These are phyloP conservation scores for Anser brachyrhynchus DNA, from an alignment of 2,113 vertebrate species.

Conservation along the genomic window DNA sequence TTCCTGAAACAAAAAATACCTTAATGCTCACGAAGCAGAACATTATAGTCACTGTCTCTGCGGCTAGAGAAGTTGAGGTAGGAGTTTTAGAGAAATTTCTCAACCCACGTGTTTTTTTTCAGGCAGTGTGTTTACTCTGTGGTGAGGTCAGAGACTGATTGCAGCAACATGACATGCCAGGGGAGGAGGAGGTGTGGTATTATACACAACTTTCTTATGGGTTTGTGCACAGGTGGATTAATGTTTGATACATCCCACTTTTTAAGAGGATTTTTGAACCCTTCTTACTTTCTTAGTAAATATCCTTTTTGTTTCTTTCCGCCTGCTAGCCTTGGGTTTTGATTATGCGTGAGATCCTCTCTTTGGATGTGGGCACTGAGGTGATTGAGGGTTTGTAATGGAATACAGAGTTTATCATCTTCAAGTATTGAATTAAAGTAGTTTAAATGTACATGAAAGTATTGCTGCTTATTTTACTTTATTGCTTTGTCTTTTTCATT, in stretches of 20 bases:
- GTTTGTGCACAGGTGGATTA: neutral
- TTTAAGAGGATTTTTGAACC: neutral
- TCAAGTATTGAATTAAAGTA: neutral
- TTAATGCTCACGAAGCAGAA: neutral
- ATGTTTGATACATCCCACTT: neutral
- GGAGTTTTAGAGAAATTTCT: neutral
- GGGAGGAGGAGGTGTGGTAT: neutral
- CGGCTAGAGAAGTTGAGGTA: neutral
- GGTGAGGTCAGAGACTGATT: neutral
- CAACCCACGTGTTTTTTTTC: neutral
- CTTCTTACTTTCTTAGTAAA: neutral
- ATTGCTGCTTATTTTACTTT: neutral
- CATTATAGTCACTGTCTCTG: neutral
- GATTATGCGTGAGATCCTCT: neutral
- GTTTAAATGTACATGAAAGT: neutral
- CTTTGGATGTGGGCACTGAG: constrained; percentile 10
- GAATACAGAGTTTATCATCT: constrained; percentile 55
- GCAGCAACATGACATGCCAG: neutral
- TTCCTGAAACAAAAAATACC: neutral
- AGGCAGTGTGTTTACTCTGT: neutral
- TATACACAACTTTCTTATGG: neutral
- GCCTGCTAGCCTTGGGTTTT: neutral
- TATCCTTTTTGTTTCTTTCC: neutral
- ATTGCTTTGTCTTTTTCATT: neutral
- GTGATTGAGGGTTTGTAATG: constrained; percentile 54